A percentile compares a stretch with the other conserved stretches of the same genome.
These are phyloP conservation scores for Centropus unirufus DNA, from an alignment of 2,113 vertebrate species.

Conservation along the genomic window DNA sequence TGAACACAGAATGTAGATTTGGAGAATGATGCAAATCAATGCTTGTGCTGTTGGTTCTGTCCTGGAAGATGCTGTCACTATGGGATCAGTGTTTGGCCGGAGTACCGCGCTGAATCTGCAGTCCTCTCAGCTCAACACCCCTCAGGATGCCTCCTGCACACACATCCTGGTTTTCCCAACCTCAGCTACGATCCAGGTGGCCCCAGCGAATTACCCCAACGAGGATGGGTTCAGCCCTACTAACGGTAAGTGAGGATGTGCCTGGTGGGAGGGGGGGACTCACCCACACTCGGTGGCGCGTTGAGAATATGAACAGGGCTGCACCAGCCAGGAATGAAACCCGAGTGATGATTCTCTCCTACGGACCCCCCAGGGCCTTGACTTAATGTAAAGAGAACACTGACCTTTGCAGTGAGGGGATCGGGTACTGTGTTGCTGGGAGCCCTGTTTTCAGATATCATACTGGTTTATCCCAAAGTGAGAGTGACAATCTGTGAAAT, in stretches of 20 bases:
- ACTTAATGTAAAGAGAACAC: background rate
- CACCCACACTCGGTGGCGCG: fast-evolving
- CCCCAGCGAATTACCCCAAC: constrained; percentile 92
- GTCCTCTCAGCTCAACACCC: constrained; percentile 96
- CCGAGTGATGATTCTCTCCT: fast-evolving
- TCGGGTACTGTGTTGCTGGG: fast-evolving
- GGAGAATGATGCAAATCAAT: background rate
- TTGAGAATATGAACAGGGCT: background rate
- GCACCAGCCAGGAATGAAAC: fast-evolving
- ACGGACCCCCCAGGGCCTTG: fast-evolving
- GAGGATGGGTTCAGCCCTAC: constrained; percentile 90
- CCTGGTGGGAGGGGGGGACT: background rate
- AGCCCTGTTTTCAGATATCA: background rate
- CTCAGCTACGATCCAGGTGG: constrained; percentile 94
- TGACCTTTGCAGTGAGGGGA: background rate
- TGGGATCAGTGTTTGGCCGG: constrained; percentile 97
- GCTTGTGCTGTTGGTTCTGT: background rate
- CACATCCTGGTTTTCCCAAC: constrained; percentile 98
- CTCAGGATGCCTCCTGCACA: constrained; percentile 96
- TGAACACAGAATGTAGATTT: background rate
- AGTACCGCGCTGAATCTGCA: constrained; percentile 95
- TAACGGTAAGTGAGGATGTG: constrained; percentile 78
- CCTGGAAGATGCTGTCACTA: constrained; percentile 90
- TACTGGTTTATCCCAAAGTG: background rate
- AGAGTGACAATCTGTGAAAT: fast-evolving